phyloP scores from a whole-genome alignment of 2,113 vertebrate species.

The Andinoacara biseriatus region DNA sequence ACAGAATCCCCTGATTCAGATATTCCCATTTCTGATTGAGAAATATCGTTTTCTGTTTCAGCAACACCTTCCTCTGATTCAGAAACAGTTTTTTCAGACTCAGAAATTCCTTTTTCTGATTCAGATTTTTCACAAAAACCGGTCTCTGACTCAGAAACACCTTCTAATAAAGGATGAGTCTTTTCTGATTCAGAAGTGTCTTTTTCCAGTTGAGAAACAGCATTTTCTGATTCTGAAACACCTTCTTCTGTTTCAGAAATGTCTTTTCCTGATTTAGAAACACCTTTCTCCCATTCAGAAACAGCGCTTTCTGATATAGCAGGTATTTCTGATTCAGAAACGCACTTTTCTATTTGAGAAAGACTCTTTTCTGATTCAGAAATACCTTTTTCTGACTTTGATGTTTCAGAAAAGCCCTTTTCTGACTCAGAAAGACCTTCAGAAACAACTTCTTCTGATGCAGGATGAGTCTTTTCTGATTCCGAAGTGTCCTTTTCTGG shows the following conservation, averaged over 20 bases:
- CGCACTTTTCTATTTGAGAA: constrained; percentile 11
- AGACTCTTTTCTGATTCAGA: neutral
- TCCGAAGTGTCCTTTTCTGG: neutral
- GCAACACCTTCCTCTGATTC: neutral
- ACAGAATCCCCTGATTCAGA: constrained; percentile 11
- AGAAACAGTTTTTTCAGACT: neutral
- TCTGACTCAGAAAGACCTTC: neutral
- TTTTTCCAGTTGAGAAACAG: neutral
- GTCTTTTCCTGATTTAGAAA: neutral
- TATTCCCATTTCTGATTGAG: neutral
- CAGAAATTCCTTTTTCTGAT: neutral
- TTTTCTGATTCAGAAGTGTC: neutral
- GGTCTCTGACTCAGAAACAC: neutral
- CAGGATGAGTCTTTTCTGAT: neutral
- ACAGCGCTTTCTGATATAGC: neutral
- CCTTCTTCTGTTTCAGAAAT: neutral
- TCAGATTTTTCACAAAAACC: neutral
- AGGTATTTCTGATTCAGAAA: neutral
- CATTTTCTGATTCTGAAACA: neutral
- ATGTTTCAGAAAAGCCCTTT: neutral
- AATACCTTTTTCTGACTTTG: neutral
- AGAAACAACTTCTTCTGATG: neutral
- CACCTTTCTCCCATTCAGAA: constrained; percentile 2
- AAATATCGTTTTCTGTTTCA: neutral
- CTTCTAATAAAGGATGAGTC: no score